phyloP scores from a whole-genome alignment of 1,140 invertebrate species.

The Zaprionus kolodkinae region DNA sequence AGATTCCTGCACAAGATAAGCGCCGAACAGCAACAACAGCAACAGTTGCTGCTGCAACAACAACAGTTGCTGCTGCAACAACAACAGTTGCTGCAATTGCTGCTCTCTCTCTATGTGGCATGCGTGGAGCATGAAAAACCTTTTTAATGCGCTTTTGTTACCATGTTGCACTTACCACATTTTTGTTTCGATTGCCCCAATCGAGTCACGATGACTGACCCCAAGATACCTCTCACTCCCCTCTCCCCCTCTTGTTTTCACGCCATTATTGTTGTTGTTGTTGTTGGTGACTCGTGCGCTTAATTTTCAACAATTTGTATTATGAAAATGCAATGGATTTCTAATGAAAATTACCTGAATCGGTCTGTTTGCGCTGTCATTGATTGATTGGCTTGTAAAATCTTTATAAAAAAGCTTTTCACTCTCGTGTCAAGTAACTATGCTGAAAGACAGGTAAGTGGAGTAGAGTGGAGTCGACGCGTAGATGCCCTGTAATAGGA shows the following conservation, averaged over 20 bases:
- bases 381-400: conserved; percentile 72
- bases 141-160: conserved; percentile 64
- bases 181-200: conserved; percentile 24
- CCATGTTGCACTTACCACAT: conserved; percentile 36
- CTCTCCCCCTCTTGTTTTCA: conserved; percentile 64
- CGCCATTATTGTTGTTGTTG: conserved; percentile 51
- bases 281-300: conserved; percentile 78
- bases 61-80: conserved; percentile 7
- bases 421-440: conserved; percentile 52
- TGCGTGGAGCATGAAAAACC: conserved; percentile 73
- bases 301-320: conserved; percentile 80
- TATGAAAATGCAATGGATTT: conserved; percentile 75
- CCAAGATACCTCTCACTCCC: conserved; percentile 21
- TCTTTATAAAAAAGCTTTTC: conserved; percentile 62
- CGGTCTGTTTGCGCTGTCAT: conserved; percentile 51
- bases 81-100: background rate
- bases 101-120: conserved; percentile 65
- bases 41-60: background rate
- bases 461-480: background rate
- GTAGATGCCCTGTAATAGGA: conserved; percentile 9
- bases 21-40: conserved; percentile 26
- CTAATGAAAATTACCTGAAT: conserved; percentile 60
- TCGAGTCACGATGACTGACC: conserved; percentile 61
- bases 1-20: conserved; percentile 68
- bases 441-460: background rate